A percentile compares a stretch with the other conserved stretches of the same genome.
phyloP scores from a whole-genome alignment of 30 jellyfish, hydroid and myxozoan genomes.

The Hydractinia symbiolongicarpus region DNA sequence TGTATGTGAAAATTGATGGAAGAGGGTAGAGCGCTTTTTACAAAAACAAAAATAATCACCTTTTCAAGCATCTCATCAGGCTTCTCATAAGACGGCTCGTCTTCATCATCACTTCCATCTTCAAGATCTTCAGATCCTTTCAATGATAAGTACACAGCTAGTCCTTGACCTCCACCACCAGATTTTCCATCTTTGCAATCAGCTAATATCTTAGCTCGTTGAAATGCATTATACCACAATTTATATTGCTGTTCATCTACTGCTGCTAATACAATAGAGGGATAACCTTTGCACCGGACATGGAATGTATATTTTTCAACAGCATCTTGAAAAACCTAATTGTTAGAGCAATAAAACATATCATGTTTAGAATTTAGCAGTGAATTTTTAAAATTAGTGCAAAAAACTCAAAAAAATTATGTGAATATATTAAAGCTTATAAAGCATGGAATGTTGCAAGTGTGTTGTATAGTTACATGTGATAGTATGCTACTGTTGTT shows the following conservation, averaged over 20 bases:
- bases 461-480: background rate
- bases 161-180: conserved; percentile 32
- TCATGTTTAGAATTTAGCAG: background rate
- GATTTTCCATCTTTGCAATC: conserved; percentile 19
- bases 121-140: conserved; percentile 21
- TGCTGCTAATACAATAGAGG: conserved; percentile 69
- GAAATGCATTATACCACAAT: conserved; percentile 61
- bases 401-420: background rate
- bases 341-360: background rate
- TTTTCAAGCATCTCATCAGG: conserved; percentile 30
- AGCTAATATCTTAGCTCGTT: conserved; percentile 42
- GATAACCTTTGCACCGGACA: conserved; percentile 48
- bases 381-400: background rate
- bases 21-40: too few species aligned
- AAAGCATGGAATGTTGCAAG: background rate
- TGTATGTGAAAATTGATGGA: too few species aligned
- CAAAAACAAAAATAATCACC: too few species aligned
- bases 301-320: conserved; percentile 31
- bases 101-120: conserved; percentile 34
- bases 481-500: background rate
- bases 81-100: conserved; percentile 51
- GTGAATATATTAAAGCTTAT: background rate
- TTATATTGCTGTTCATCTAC: conserved; percentile 54
- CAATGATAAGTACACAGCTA: conserved; percentile 23
- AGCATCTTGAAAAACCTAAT: conserved; percentile 36